phyloP scores from a whole-genome alignment of 2,888 invertebrate genomes.

The Chrysotoxum bicinctum region DNA sequence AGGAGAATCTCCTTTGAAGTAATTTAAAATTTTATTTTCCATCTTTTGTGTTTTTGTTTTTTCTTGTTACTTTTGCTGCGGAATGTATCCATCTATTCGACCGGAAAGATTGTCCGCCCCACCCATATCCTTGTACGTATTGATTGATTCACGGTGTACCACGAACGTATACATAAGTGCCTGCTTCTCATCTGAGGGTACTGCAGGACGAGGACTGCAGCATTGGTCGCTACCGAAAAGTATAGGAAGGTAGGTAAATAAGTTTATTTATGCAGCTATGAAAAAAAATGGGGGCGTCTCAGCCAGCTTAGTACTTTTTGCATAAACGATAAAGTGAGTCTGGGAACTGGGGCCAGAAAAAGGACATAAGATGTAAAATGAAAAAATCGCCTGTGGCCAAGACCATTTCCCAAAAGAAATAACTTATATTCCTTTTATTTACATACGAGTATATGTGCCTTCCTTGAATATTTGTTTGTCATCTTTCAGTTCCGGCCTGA shows the following conservation, averaged over 20 bases:
- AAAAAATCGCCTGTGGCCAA: conserved; percentile 36
- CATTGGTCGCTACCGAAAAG: too few relatives aligned
- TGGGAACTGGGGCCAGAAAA: not conserved
- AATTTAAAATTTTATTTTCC: conserved; percentile 64
- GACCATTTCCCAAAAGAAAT: conserved; percentile 50
- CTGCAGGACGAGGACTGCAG: not conserved
- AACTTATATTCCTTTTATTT: conserved; percentile 26
- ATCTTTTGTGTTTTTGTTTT: not conserved
- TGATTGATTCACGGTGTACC: conserved; percentile 47
- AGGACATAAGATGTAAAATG: conserved; percentile 26
- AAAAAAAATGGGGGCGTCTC: not conserved
- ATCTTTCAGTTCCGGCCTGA: not conserved
- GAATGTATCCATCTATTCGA: conserved; percentile 13
- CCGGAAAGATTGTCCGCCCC: conserved; percentile 36
- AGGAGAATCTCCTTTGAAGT: conserved; percentile 54
- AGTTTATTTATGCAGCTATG: conserved; percentile 45
- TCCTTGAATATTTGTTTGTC: conserved; percentile 7
- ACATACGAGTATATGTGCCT: conserved; percentile 11
- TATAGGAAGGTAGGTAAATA: conserved; percentile 21
- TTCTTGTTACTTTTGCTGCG: not conserved
- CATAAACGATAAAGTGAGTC: conserved; percentile 49
- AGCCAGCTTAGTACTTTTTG: conserved; percentile 40
- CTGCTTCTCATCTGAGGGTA: not conserved
- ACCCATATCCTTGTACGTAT: conserved; percentile 18
- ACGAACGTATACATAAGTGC: conserved; percentile 27